Evolutionary conservation across 2,888 invertebrate species (phyloP).

Genomic region (Catocala nupta): DNA sequence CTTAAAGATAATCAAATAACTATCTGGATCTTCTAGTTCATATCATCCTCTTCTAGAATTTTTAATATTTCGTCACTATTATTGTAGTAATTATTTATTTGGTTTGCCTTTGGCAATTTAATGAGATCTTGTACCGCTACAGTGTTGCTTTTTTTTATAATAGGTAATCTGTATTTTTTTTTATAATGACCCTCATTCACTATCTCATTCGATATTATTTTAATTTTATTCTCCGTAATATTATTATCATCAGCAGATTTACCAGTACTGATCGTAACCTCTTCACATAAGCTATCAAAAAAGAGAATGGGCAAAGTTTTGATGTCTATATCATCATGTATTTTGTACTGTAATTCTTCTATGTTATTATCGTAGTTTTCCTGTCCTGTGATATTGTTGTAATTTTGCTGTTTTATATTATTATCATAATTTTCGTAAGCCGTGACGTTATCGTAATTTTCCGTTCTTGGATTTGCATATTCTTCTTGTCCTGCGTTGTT

Average conservation of each 20-base stretch:
- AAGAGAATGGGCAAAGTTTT: constrained; percentile 26
- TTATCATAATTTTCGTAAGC: no score
- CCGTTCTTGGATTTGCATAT: constrained; percentile 2
- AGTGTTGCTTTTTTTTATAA: constrained; percentile 18
- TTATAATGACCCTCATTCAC: constrained; percentile 28
- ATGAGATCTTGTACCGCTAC: constrained; percentile 21
- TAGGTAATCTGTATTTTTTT: constrained; percentile 23
- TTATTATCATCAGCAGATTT: constrained; percentile 28
- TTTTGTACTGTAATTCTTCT: constrained; percentile 14
- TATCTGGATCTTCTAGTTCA: no score
- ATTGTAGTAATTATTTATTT: constrained; percentile 18
- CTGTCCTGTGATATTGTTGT: constrained; percentile 12
- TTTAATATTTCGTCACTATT: constrained; percentile 22
- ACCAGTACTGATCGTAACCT: constrained; percentile 32
- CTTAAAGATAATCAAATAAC: no score
- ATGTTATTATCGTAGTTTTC: constrained; percentile 20
- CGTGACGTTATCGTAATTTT: no score
- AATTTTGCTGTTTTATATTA: constrained; percentile 6
- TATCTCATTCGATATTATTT: constrained; percentile 31
- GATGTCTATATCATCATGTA: constrained; percentile 16
- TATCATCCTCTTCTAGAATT: constrained; percentile 19
- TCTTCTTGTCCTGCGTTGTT: constrained; percentile 14
- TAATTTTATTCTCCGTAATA: constrained; percentile 30
- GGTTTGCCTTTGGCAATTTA: constrained; percentile 15
- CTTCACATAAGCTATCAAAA: constrained; percentile 28